Percentiles rank a stretch among this genome's conserved stretches.
Evolutionary conservation across 2,113 vertebrate genomes (phyloP).

Genomic region (Telmatochromis brichardi): DNA sequence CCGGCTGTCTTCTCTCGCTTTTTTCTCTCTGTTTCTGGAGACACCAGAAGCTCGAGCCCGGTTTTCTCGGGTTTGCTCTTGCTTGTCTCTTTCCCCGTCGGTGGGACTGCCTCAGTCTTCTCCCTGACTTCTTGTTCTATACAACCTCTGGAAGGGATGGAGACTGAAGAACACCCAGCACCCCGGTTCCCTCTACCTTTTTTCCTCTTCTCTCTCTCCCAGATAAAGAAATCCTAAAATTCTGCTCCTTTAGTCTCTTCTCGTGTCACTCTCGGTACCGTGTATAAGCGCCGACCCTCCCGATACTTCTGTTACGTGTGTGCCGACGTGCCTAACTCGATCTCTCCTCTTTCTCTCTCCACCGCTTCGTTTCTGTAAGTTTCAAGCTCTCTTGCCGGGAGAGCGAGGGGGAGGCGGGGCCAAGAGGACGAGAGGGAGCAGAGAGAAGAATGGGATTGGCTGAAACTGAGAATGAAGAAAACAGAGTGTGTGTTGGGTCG

Average conservation of each 20-base stretch:
- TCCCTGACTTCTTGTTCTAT: constrained; percentile 10
- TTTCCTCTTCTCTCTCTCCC: not conserved
- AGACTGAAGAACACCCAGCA: not conserved
- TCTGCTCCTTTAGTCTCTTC: not conserved
- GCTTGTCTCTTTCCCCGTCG: not conserved
- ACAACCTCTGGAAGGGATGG: not conserved
- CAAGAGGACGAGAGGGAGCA: not conserved
- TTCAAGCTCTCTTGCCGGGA: constrained; percentile 14
- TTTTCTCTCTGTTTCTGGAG: not conserved
- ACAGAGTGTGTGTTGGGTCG: not conserved
- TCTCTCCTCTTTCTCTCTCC: not conserved
- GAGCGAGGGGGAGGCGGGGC: constrained; percentile 25
- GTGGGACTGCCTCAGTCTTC: not conserved
- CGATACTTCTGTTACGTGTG: constrained; percentile 8
- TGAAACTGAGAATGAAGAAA: not conserved
- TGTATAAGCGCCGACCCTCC: not conserved
- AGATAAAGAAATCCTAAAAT: not conserved
- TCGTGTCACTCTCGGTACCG: not conserved
- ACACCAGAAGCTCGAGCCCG: not conserved
- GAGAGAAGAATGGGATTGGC: constrained; percentile 28
- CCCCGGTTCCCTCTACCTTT: not conserved
- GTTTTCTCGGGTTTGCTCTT: not conserved
- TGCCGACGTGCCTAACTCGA: not conserved
- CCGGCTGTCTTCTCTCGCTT: not conserved
- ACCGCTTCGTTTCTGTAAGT: not conserved